Percentiles rank a stretch among this genome's conserved stretches.
Evolutionary conservation across 2,797 vertebrate genomes (phyloP).

Genomic region (Leucoraja ocellata): DNA sequence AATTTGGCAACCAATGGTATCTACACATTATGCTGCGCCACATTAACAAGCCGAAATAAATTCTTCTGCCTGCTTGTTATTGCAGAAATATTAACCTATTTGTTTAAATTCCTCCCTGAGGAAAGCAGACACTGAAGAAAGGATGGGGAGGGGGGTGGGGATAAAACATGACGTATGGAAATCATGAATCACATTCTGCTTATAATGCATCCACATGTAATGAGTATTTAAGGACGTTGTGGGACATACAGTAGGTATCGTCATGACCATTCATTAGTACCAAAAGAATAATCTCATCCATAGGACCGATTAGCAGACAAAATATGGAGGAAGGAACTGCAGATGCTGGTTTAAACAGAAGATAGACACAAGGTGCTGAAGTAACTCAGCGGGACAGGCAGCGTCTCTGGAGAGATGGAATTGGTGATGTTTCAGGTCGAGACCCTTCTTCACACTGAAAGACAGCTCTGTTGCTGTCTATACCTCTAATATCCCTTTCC

Average conservation of each 20-base stretch:
- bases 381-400: too few species aligned
- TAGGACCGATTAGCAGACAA: too few species aligned
- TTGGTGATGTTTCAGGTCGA: too few species aligned
- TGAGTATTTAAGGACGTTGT: background rate
- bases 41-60: constrained; percentile 1
- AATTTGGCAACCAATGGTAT: background rate
- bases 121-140: background rate
- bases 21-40: background rate
- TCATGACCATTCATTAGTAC: background rate
- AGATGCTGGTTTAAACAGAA: too few species aligned
- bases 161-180: background rate
- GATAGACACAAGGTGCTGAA: too few species aligned
- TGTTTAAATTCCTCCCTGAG: background rate
- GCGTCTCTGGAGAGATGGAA: too few species aligned
- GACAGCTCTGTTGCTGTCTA: too few species aligned
- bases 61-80: background rate
- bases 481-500: too few species aligned
- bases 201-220: background rate
- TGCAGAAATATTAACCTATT: background rate
- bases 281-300: background rate
- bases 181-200: background rate
- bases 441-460: too few species aligned
- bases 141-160: background rate
- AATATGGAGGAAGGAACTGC: too few species aligned
- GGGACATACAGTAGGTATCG: background rate